Conservation (phyloP, 2,113 vertebrate species). For the Nasalis larvatus region DNA sequence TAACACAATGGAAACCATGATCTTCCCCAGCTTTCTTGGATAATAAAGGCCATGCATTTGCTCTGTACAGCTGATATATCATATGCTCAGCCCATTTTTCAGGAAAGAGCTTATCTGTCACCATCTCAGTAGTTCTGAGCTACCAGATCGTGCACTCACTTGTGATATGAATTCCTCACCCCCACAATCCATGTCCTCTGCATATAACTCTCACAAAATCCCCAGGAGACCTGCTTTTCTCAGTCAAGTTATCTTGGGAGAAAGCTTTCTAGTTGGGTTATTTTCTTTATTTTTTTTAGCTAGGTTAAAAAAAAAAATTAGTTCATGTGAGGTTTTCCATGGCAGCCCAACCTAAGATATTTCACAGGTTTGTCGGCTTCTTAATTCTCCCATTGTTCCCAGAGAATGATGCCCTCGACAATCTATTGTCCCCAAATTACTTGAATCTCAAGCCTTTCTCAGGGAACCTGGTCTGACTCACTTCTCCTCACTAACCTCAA, state of each 20-base stretch:
- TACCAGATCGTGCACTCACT: constrained; percentile 53
- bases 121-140: constrained; percentile 38
- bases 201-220: constrained; percentile 47
- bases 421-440: constrained; percentile 30
- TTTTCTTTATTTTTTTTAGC: constrained; percentile 78
- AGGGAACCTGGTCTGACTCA: background rate
- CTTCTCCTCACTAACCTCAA: constrained; percentile 20
- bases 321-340: background rate
- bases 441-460: background rate
- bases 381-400: constrained; percentile 37
- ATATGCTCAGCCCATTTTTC: background rate
- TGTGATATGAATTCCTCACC: constrained; percentile 57
- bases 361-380: constrained; percentile 36
- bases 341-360: constrained; percentile 62
- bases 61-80: background rate
- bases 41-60: background rate
- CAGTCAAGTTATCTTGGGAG: constrained; percentile 64
- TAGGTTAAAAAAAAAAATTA: constrained; percentile 4
- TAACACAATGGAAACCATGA: constrained; percentile 40
- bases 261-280: constrained; percentile 42
- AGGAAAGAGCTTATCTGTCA: constrained; percentile 50
- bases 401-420: constrained; percentile 13
- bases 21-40: background rate
- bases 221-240: constrained; percentile 46
- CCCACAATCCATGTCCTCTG: constrained; percentile 17